Percentiles rank a stretch among this genome's conserved stretches.
Evolutionary conservation across 2,797 vertebrate species (phyloP).

Genomic region (Malurus leucopterus): DNA sequence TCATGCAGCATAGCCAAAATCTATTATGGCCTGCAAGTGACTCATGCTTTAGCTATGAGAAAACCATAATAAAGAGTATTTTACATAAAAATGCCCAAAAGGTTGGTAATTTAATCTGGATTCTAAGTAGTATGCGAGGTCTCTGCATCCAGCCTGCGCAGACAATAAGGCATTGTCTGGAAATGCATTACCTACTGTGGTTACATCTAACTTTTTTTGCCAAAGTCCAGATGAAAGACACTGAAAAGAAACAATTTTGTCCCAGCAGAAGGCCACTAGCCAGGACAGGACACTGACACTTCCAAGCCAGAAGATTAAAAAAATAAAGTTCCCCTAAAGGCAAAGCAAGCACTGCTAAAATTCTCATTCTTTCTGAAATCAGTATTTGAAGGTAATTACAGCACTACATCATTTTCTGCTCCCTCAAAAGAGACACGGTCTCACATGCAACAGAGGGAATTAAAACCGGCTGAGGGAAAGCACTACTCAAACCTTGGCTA

Average conservation of each 20-base stretch:
- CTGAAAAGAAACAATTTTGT: neutral
- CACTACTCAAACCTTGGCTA: neutral
- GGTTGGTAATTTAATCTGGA: slow-evolving; percentile 66
- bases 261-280: slow-evolving; percentile 46
- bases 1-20: slow-evolving; percentile 67
- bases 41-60: slow-evolving; percentile 73
- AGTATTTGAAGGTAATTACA: slow-evolving; percentile 32
- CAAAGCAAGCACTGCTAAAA: slow-evolving; percentile 5
- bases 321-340: slow-evolving; percentile 17
- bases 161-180: slow-evolving; percentile 58
- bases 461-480: slow-evolving; percentile 35
- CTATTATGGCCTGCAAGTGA: slow-evolving; percentile 71
- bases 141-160: neutral
- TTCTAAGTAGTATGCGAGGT: slow-evolving; percentile 47
- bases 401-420: slow-evolving; percentile 39
- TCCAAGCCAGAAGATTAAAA: slow-evolving; percentile 18
- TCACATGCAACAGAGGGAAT: slow-evolving; percentile 1
- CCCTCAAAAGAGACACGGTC: neutral
- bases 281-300: slow-evolving; percentile 56
- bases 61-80: slow-evolving; percentile 67
- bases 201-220: neutral
- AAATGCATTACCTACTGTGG: neutral
- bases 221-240: neutral
- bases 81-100: slow-evolving; percentile 72
- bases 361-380: slow-evolving; percentile 48